Evolutionary conservation across 2,888 invertebrate genomes (phyloP), one percentile per base, ranked within the genome.

Genomic region (Pachymerium ferrugineum): DNA sequence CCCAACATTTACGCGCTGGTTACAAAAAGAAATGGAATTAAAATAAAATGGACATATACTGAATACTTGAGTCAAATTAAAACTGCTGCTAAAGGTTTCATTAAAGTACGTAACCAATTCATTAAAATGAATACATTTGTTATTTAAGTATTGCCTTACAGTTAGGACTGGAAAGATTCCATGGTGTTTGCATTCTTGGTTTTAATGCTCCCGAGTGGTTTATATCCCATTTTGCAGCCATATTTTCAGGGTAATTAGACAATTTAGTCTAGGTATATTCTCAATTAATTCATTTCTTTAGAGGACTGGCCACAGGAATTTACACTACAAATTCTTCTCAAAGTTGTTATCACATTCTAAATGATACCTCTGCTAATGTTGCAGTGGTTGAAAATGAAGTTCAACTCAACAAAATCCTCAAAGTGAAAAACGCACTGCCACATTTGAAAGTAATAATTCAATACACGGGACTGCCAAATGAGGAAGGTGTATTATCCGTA

Each of bases 181-280:
- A 92, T 81, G 88, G 90, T 14, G 95, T 96, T 31, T 90, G 93
- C 78, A 93, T 96, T 79, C 84, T 96, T 75, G 94, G 95, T n/a
- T 95, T 93, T 82, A 96, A 96, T 83, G 89, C 90, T 29, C 90
- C 92, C 68, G 89, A 94, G 84, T 96, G 96, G 96, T 90, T 91
- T 80, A 87, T 93, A 77, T 87, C 94, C 2, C 89, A 93, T 80
- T 82, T 96, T 76, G 95, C 89, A 1, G 91, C 93, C 16, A 93
- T 95, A 79, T 92, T 91, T 82, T 94, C 95, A 74, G 94, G 95
- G 92, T 73, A 47, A 2, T 14, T 33, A 28, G n/a, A 3, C 6
- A 33, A 30, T 30, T 3, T 30, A 68, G 2, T 30, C 28, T 4
- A 30, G 4, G 4, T 33, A 8, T 31, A 81, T 81, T 35, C 12